A percentile compares a stretch with the other conserved stretches of the same genome.
Conservation (phyloP, 2,797 vertebrate species). For the Melanotaenia boesemani region DNA sequence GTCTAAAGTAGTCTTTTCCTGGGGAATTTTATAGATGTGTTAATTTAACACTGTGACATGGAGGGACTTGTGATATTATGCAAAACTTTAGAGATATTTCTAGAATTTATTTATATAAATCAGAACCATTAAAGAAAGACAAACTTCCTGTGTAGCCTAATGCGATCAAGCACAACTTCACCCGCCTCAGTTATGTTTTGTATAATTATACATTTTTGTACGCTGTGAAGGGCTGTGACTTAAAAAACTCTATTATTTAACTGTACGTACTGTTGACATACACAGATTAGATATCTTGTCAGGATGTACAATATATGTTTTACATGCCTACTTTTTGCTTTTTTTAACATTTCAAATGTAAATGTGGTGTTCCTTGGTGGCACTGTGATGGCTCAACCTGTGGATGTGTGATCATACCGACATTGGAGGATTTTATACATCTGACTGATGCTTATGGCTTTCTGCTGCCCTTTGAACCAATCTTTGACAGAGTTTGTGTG, state of each 20-base stretch:
- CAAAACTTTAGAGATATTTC: not conserved
- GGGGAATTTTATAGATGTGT: too few relatives aligned
- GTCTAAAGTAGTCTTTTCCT: not conserved
- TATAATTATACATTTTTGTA: too few relatives aligned
- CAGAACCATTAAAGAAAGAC: not conserved
- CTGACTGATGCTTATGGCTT: too few relatives aligned
- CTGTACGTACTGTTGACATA: not conserved
- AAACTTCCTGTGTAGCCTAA: not conserved
- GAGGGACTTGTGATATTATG: not conserved
- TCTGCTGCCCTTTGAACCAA: too few relatives aligned
- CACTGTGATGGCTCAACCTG: not conserved
- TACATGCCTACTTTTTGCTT: too few relatives aligned
- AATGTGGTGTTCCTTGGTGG: too few relatives aligned
- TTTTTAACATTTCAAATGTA: too few relatives aligned
- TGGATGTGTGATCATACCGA: not conserved
- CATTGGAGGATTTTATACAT: too few relatives aligned
- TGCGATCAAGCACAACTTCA: not conserved
- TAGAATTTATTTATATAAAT: not conserved
- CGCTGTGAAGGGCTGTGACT: not conserved
- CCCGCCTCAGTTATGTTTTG: not conserved
- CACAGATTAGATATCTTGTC: not conserved
- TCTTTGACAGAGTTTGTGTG: too few relatives aligned
- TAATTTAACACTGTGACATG: not conserved
- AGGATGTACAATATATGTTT: not conserved
- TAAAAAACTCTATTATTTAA: too few relatives aligned